phyloP scores from a whole-genome alignment of 2,113 vertebrate species.

The Poeciliopsis prolifica region DNA sequence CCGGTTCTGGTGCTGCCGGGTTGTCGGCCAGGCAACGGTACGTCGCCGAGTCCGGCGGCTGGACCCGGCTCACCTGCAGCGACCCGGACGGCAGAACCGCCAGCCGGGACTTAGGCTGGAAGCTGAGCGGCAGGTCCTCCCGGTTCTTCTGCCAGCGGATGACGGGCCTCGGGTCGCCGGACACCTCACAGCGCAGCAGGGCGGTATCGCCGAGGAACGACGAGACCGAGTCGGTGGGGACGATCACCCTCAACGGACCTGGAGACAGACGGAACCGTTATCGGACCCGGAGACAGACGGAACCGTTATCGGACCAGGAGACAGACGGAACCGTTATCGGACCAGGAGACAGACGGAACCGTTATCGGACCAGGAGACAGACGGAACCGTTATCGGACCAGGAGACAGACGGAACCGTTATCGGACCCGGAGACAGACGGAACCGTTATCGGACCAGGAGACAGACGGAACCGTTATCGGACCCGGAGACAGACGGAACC shows the following conservation, averaged over 20 bases:
- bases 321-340: no score
- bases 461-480: no score
- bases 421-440: no score
- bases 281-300: no score
- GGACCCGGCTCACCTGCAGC: constrained; percentile 87
- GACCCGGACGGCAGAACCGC: constrained; percentile 88
- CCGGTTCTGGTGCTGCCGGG: constrained; percentile 85
- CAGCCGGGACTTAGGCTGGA: constrained; percentile 75
- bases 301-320: no score
- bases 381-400: no score
- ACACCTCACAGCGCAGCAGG: constrained; percentile 88
- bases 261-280: background rate
- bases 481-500: no score
- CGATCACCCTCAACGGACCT: constrained; percentile 65
- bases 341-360: no score
- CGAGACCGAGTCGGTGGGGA: constrained; percentile 64
- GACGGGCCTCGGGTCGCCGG: constrained; percentile 85
- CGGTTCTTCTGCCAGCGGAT: constrained; percentile 93
- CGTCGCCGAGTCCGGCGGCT: constrained; percentile 83
- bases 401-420: no score
- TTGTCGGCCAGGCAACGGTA: constrained; percentile 91
- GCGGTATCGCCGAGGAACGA: constrained; percentile 83
- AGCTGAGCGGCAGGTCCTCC: constrained; percentile 77
- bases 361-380: no score
- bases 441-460: no score